Base-by-base conservation (phyloP, 2,113 vertebrate genomes). In the Otus sunia region DNA sequence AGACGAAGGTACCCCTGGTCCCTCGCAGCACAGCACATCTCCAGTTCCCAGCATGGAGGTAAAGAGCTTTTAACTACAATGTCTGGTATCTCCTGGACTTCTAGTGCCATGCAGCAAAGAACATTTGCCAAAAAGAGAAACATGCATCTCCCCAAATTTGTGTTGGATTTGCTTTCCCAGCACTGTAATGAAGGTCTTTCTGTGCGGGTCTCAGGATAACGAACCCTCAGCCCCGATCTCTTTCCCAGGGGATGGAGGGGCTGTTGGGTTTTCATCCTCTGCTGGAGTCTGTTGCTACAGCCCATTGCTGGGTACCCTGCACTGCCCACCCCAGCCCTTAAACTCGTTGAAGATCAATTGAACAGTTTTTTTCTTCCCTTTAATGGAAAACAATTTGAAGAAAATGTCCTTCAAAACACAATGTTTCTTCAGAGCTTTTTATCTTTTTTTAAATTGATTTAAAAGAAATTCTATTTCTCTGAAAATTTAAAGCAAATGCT, bases 171-270 rank as follows among this genome's bases (percentile, higher is more conserved):
- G 34, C 27, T 23, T 58, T 56, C 17, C 26, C 16, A 30, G 39
- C 36, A 5, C 37, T 25, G 81, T 43, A 14, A 5, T 2, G 19
- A 39, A 14, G 36, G 10, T 14, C 26, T 26, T 45, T 7, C 58
- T 0, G 29, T 18, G 59, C 1, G 7, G 2, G 16, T 15, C 43
- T 14, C 5, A 1, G 34, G 34, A 12, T 8, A 5, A 3, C 22
- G 11, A 4, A 49, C 49, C n/a, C 43, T 15, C 37, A 32, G 36
- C n/a, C 20, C 67, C 3, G 1, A 25, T 12, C 36, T 11, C 50
- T 26, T 8, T 18, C 2, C 30, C 3, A 1, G 25, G 60, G 41
- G 41, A 30, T 11, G 5, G 67, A 5, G 17, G 43, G 30, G 32
- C 68, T 18, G 36, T 4, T 4, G 37, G 37, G n/a, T 34, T 27